phyloP scores from a whole-genome alignment of 2,113 vertebrate genomes.

The Herpetotheres cachinnans region DNA sequence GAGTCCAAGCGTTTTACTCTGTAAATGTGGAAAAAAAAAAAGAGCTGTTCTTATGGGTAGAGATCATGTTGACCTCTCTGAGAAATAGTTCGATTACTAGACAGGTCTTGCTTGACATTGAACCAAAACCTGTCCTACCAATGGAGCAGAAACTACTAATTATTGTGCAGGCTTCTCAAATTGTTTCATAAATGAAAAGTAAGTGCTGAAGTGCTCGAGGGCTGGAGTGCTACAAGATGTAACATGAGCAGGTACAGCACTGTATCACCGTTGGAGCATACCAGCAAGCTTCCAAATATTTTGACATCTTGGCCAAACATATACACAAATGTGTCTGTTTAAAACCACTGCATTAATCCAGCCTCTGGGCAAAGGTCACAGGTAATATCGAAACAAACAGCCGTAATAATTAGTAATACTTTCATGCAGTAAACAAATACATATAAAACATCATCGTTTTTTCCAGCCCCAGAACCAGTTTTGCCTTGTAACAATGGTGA shows the following conservation, averaged over 20 bases:
- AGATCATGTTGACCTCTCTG: background rate
- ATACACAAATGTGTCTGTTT: background rate
- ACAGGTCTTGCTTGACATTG: background rate
- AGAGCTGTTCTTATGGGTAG: background rate
- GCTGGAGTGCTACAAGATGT: background rate
- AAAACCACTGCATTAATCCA: background rate
- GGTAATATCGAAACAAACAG: background rate
- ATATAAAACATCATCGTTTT: background rate
- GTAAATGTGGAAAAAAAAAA: background rate
- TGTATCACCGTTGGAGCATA: background rate
- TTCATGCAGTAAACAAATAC: background rate
- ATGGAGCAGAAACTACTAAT: background rate
- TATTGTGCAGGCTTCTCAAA: background rate
- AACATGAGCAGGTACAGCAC: background rate
- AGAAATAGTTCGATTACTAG: rapidly evolving
- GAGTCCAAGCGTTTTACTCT: background rate
- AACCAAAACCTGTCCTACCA: background rate
- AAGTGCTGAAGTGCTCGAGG: background rate
- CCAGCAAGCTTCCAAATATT: background rate
- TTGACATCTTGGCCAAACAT: background rate
- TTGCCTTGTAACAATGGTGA: background rate
- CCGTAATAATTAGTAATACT: background rate
- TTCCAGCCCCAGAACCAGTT: background rate
- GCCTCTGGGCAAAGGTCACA: background rate
- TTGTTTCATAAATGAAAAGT: background rate